A percentile compares a stretch with the other conserved stretches of the same genome.
Evolutionary conservation across 2,888 invertebrate genomes (phyloP).

Genomic region (Orthosia incerta): DNA sequence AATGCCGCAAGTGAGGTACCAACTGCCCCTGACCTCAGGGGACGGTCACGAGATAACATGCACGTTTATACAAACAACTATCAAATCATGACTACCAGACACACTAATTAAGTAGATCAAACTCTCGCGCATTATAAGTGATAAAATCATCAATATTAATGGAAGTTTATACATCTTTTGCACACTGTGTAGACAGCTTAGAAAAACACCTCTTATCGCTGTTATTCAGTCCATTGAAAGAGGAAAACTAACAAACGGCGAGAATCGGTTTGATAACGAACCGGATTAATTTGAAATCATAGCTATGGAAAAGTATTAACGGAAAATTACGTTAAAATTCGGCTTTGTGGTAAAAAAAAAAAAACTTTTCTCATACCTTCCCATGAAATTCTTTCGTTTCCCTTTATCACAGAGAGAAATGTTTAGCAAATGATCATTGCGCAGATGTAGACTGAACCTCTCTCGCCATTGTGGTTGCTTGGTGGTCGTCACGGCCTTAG

Average conservation of each 20-base stretch:
- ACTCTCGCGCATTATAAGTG: neutral
- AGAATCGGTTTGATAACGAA: neutral
- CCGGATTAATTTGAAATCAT: neutral
- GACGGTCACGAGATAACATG: constrained; percentile 34
- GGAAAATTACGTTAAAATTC: neutral
- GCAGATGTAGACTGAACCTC: constrained; percentile 78
- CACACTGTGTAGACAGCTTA: constrained; percentile 17
- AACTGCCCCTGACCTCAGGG: constrained; percentile 36
- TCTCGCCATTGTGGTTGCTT: constrained; percentile 84
- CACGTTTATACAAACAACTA: constrained; percentile 60
- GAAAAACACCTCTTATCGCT: constrained; percentile 15
- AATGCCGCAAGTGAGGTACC: constrained; percentile 8
- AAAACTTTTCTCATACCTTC: constrained; percentile 74
- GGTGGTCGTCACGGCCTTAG: constrained; percentile 77
- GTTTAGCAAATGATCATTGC: constrained; percentile 75
- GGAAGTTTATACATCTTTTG: neutral
- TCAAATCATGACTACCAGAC: constrained; percentile 37
- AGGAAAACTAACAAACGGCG: neutral
- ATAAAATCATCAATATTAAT: constrained; percentile 14
- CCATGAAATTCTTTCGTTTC: constrained; percentile 85
- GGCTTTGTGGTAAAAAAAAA: too few relatives aligned
- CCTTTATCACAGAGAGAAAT: constrained; percentile 84
- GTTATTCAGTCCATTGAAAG: neutral
- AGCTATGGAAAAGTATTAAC: neutral
- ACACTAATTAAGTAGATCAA: constrained; percentile 41